A percentile compares a stretch with the other conserved stretches of the same genome.
Conservation (phyloP, 2,888 invertebrate species). For the Ellobium chinense region DNA sequence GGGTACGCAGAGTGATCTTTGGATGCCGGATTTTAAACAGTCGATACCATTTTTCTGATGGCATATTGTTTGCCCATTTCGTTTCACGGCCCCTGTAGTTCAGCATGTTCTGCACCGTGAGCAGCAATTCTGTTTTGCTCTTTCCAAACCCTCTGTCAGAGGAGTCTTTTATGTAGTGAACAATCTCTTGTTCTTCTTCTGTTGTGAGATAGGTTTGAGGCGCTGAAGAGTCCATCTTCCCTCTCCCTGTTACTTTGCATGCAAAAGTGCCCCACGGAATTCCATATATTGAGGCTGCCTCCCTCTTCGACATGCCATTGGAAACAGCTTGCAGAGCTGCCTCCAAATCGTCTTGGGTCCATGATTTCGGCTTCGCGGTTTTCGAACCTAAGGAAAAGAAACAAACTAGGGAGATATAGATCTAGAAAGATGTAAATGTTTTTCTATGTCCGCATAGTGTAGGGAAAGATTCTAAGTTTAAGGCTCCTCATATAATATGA, state of each 20-base stretch:
- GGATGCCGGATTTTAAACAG: too few species aligned
- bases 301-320: constrained; percentile 12
- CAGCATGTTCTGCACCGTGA: too few species aligned
- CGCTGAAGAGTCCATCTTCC: background rate
- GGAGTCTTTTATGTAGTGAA: background rate
- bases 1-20: too few species aligned
- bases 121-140: background rate
- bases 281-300: constrained; percentile 6
- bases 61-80: too few species aligned
- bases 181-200: constrained; percentile 1
- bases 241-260: constrained; percentile 5
- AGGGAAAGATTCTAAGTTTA: too few species aligned
- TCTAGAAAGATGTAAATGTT: too few species aligned
- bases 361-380: background rate
- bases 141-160: constrained; percentile 17
- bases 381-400: background rate
- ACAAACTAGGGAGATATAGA: background rate
- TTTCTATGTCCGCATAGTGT: too few species aligned
- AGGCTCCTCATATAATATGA: too few species aligned
- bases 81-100: too few species aligned
- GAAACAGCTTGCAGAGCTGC: background rate
- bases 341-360: background rate
- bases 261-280: constrained; percentile 23
- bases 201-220: background rate
- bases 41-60: too few species aligned